Evolutionary conservation across 2,797 vertebrate genomes (phyloP).

Genomic region (Salarias fasciatus): DNA sequence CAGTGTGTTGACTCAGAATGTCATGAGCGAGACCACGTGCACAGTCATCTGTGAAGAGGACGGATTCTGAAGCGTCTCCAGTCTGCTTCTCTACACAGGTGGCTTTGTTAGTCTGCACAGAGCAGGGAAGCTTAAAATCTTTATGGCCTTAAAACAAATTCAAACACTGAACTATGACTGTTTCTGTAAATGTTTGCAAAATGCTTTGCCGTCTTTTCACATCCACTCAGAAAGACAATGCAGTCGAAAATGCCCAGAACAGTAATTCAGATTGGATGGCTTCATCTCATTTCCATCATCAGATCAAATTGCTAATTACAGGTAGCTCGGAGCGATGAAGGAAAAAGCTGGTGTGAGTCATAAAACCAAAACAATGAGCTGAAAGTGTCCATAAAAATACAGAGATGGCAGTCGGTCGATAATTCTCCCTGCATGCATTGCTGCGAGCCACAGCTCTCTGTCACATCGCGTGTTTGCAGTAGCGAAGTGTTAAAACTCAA

Average conservation of each 20-base stretch:
- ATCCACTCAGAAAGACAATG: neutral
- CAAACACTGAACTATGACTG: conserved; percentile 2
- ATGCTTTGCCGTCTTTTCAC: too few species aligned
- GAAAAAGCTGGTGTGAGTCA: too few species aligned
- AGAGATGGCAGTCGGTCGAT: neutral
- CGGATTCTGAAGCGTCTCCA: conserved; percentile 21
- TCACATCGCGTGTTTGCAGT: neutral
- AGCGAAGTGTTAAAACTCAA: too few species aligned
- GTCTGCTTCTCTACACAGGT: conserved; percentile 12
- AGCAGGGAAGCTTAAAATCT: too few species aligned
- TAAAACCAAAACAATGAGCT: neutral
- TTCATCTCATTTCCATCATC: neutral
- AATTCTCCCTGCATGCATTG: neutral
- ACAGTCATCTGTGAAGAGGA: conserved; percentile 36
- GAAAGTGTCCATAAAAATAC: neutral
- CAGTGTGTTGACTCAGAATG: conserved; percentile 61
- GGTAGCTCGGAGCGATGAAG: neutral
- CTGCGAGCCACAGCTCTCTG: neutral
- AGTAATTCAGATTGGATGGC: neutral
- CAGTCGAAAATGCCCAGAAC: neutral
- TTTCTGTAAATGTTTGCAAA: conserved; percentile 1
- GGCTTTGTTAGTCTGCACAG: too few species aligned
- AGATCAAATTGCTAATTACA: conserved; percentile 1
- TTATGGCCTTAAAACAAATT: conserved; percentile 1
- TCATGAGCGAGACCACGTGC: conserved; percentile 56